Percentiles rank a stretch among this genome's conserved stretches.
phyloP scores from a whole-genome alignment of 2,113 vertebrate species.

The Glaucidium brasilianum region DNA sequence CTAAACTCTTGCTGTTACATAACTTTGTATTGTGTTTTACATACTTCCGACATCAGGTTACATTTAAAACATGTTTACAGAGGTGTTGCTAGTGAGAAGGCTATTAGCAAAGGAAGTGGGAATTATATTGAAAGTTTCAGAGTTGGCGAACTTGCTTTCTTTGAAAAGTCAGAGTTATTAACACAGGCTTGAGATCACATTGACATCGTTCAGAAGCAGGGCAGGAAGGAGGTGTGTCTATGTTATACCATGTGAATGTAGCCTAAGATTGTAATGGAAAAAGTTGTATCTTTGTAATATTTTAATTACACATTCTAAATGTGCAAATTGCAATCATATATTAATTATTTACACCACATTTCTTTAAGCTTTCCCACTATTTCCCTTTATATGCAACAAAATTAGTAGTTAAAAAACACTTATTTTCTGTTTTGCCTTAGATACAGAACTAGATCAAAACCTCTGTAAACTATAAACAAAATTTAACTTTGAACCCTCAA shows the following conservation, averaged over 20 bases:
- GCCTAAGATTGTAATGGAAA: neutral
- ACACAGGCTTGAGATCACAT: neutral
- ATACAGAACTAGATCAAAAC: neutral
- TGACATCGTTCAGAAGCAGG: neutral
- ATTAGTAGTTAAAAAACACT: neutral
- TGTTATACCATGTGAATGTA: neutral
- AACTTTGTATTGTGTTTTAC: neutral
- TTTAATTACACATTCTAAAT: neutral
- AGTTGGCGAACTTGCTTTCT: neutral
- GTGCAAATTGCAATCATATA: neutral
- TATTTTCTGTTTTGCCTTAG: neutral
- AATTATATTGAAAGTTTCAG: neutral
- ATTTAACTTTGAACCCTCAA: neutral
- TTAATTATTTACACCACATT: neutral
- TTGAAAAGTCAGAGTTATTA: neutral
- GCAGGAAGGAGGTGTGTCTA: neutral
- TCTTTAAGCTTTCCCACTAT: neutral
- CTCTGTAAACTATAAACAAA: neutral
- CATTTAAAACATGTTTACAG: neutral
- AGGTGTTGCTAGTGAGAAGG: neutral
- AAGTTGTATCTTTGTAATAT: neutral
- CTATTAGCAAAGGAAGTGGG: neutral
- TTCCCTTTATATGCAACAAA: neutral
- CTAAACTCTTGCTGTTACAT: constrained; percentile 2
- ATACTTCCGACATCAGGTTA: neutral